Conservation (phyloP, 2,888 invertebrate genomes). For the Drosophila siamana region DNA sequence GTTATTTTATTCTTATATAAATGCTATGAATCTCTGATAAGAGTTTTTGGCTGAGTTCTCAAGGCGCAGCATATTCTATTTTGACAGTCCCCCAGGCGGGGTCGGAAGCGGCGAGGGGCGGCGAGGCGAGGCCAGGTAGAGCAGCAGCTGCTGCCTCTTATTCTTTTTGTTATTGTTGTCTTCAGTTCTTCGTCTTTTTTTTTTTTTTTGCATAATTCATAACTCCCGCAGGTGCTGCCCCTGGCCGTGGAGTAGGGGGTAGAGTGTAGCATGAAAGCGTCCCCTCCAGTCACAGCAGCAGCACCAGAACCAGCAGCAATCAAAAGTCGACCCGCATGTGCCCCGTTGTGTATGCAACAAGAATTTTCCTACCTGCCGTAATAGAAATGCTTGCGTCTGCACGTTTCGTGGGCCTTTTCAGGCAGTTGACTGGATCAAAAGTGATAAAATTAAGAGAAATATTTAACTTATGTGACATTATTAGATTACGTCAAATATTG, state of each 20-base stretch:
- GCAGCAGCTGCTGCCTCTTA: constrained; percentile 29
- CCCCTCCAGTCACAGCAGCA: constrained; percentile 41
- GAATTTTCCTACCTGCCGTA: constrained; percentile 46
- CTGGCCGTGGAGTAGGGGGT: not conserved
- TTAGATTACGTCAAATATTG: not conserved
- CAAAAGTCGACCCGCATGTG: constrained; percentile 58
- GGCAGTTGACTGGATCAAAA: constrained; percentile 12
- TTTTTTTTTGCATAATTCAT: constrained; percentile 72
- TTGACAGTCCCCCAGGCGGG: constrained; percentile 47
- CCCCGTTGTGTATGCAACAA: constrained; percentile 71
- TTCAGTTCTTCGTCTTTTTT: constrained; percentile 38
- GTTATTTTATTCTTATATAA: constrained; percentile 22
- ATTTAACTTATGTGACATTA: constrained; percentile 1
- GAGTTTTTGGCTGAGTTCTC: constrained; percentile 38
- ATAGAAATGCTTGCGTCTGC: constrained; percentile 34
- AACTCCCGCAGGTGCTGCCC: constrained; percentile 65
- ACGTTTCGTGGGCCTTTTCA: not conserved
- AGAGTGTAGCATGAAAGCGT: not conserved
- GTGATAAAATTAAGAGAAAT: not conserved
- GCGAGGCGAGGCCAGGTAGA: not conserved
- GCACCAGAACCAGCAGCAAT: constrained; percentile 53
- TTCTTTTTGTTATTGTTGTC: not conserved
- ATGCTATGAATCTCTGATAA: constrained; percentile 49
- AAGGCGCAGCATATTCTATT: constrained; percentile 45
- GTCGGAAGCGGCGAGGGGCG: constrained; percentile 2